Conservation (phyloP, 2,797 vertebrate species). For the Pelochelys cantorii region DNA sequence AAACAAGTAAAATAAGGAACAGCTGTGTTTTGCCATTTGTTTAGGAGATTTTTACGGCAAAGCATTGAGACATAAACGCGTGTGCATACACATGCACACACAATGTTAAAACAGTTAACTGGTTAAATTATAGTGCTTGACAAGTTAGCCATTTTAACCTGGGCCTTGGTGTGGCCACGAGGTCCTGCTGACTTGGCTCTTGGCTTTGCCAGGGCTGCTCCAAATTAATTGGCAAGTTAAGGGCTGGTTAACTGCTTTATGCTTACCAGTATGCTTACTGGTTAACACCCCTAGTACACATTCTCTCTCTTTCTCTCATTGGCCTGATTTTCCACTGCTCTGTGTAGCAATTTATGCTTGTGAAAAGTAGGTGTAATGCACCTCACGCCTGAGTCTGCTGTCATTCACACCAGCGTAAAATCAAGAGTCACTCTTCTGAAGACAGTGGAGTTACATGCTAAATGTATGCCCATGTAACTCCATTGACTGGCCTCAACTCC, state of each 20-base stretch:
- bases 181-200: too few relatives aligned
- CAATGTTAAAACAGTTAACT: not conserved
- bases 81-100: slow-evolving; percentile 4
- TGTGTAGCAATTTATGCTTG: not conserved
- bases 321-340: slow-evolving; percentile 4
- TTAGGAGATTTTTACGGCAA: not conserved
- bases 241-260: too few relatives aligned
- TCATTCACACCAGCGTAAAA: not conserved
- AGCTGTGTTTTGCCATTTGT: slow-evolving; percentile 7
- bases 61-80: slow-evolving; percentile 25
- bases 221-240: too few relatives aligned
- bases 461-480: not conserved
- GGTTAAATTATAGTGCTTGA: too few relatives aligned
- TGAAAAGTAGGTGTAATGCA: not conserved
- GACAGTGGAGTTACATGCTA: not conserved
- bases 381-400: not conserved
- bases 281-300: too few relatives aligned
- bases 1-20: slow-evolving; percentile 6
- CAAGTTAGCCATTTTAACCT: too few relatives aligned
- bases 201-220: too few relatives aligned
- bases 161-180: too few relatives aligned
- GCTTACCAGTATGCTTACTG: too few relatives aligned
- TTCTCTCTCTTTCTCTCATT: not conserved
- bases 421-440: not conserved
- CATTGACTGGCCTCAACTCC: too few relatives aligned